phyloP scores from a whole-genome alignment of 2,888 invertebrate genomes.

The Pandemis cinnamomeana region DNA sequence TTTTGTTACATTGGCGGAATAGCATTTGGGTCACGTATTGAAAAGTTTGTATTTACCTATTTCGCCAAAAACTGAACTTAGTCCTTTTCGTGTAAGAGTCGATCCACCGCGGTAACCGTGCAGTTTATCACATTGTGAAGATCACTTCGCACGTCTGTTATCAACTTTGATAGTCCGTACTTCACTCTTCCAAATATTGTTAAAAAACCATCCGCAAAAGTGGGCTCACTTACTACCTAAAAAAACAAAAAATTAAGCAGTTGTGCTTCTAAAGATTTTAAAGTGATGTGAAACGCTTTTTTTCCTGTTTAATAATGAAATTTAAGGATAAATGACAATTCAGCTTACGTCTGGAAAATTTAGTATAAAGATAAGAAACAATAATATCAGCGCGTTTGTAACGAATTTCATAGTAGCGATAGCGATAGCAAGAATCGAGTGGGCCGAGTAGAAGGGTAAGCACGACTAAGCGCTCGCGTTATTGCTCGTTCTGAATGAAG shows the following conservation, averaged over 20 bases:
- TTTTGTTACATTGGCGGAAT: background rate
- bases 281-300: conserved; percentile 39
- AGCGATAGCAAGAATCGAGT: conserved; percentile 16
- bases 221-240: conserved; percentile 48
- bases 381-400: conserved; percentile 18
- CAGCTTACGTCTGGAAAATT: conserved; percentile 22
- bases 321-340: background rate
- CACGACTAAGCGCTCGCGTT: conserved; percentile 31
- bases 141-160: conserved; percentile 50
- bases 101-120: conserved; percentile 45
- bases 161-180: conserved; percentile 45
- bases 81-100: conserved; percentile 41
- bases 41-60: conserved; percentile 34
- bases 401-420: conserved; percentile 30
- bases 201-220: conserved; percentile 45
- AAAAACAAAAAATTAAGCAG: conserved; percentile 31
- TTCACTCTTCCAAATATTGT: conserved; percentile 48
- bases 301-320: background rate
- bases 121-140: conserved; percentile 46
- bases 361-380: conserved; percentile 16
- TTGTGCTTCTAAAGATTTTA: background rate
- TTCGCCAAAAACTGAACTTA: conserved; percentile 18
- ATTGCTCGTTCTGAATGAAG: conserved; percentile 30
- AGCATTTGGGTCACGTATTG: background rate
- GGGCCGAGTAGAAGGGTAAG: conserved; percentile 28